Evolutionary conservation across 2,888 invertebrate genomes (phyloP).

Genomic region (Epistrophe eligans): DNA sequence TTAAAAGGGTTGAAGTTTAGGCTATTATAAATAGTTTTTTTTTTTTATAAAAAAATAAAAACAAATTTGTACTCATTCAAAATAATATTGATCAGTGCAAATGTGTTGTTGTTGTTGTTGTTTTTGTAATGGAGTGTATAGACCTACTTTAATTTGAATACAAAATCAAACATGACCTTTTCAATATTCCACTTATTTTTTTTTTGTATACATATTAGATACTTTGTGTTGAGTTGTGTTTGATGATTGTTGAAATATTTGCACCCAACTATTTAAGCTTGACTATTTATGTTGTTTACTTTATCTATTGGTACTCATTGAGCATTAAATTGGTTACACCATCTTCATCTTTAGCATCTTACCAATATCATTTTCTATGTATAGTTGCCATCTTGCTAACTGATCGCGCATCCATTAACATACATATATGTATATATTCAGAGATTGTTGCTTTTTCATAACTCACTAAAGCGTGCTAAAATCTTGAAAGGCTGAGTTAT

Average conservation of each 20-base stretch:
- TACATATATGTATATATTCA: constrained; percentile 2
- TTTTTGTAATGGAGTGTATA: not conserved
- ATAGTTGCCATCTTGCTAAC: constrained; percentile 66
- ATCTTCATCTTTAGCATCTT: constrained; percentile 33
- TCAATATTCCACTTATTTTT: constrained; percentile 3
- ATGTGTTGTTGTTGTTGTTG: not conserved
- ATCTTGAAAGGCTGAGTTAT: constrained; percentile 5
- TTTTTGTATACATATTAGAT: no score
- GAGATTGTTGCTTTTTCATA: constrained; percentile 50
- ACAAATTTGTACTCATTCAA: not conserved
- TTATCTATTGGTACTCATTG: constrained; percentile 46
- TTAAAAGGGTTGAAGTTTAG: not conserved
- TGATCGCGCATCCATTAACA: constrained; percentile 66
- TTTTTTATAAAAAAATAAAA: no score
- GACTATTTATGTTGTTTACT: constrained; percentile 27
- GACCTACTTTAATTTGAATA: not conserved
- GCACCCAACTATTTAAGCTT: constrained; percentile 26
- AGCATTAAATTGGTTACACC: constrained; percentile 73
- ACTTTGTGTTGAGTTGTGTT: not conserved
- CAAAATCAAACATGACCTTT: constrained; percentile 50
- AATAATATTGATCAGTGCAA: not conserved
- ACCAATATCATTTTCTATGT: constrained; percentile 47
- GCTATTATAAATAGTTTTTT: no score
- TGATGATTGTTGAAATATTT: constrained; percentile 68
- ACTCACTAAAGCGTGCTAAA: constrained; percentile 42